Conservation (phyloP, 23 tunicate genomes). For the Phallusia fumigata region DNA sequence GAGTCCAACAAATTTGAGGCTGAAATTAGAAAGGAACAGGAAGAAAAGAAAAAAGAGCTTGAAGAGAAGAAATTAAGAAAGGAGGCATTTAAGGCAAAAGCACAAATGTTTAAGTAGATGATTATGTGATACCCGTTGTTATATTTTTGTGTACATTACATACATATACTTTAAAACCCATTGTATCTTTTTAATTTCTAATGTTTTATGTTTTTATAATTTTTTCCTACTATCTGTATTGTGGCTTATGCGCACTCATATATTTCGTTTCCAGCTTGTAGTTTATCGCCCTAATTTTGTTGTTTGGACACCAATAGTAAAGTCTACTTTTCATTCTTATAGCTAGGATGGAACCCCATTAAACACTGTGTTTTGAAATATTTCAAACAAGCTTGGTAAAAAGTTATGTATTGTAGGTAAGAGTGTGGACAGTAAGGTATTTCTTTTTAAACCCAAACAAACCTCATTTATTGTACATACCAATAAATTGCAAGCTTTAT, state of each 20-base stretch:
- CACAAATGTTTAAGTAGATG: conserved; percentile 61
- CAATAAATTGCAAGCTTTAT: too few species aligned
- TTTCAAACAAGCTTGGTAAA: background rate
- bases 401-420: too few species aligned
- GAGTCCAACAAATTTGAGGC: conserved; percentile 70
- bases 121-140: background rate
- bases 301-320: background rate
- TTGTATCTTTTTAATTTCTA: conserved; percentile 7
- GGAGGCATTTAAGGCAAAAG: conserved; percentile 79
- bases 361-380: background rate
- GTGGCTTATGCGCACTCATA: background rate
- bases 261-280: background rate
- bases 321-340: background rate
- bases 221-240: background rate
- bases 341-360: background rate
- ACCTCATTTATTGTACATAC: too few species aligned
- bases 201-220: conserved; percentile 1
- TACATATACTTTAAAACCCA: background rate
- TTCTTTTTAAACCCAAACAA: too few species aligned
- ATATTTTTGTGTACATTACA: background rate
- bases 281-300: background rate
- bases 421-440: too few species aligned
- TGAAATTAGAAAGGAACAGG: conserved; percentile 77
- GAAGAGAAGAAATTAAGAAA: conserved; percentile 70
- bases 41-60: conserved; percentile 47